A percentile compares a stretch with the other conserved stretches of the same genome.
phyloP scores from a whole-genome alignment of 2,888 invertebrate species.

The Alloscopus bannaensis region DNA sequence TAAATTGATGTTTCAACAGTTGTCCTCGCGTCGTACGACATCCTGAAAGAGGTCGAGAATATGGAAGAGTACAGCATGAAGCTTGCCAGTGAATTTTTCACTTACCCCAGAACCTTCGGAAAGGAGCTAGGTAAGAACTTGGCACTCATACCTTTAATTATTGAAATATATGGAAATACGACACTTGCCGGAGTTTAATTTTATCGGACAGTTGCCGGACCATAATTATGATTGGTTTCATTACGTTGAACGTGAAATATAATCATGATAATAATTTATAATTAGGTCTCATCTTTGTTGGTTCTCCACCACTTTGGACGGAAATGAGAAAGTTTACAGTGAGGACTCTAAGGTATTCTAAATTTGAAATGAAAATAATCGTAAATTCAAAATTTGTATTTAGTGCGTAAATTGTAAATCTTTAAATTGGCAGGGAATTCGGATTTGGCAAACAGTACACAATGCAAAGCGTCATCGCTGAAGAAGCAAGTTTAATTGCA shows the following conservation, averaged over 20 bases:
- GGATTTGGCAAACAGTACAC: conserved; percentile 53
- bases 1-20: conserved; percentile 26
- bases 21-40: conserved; percentile 46
- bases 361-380: not conserved
- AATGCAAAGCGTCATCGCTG: conserved; percentile 62
- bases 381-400: too few species aligned
- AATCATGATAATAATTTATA: too few species aligned
- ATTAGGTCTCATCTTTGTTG: conserved; percentile 43
- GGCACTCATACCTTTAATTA: too few species aligned
- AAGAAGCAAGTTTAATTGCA: conserved; percentile 40
- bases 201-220: not conserved
- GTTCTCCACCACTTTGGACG: conserved; percentile 47
- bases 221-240: not conserved
- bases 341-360: conserved; percentile 46
- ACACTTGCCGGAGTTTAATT: not conserved
- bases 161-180: too few species aligned
- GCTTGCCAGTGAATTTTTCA: conserved; percentile 34
- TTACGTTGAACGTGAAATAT: not conserved
- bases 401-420: not conserved
- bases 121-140: conserved; percentile 65
- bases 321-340: conserved; percentile 66
- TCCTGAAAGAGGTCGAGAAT: conserved; percentile 49
- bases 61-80: conserved; percentile 58
- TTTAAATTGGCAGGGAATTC: conserved; percentile 36
- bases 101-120: conserved; percentile 61